Evolutionary conservation across 1,140 invertebrate species (phyloP).

Genomic region (Drosophila sp.): DNA sequence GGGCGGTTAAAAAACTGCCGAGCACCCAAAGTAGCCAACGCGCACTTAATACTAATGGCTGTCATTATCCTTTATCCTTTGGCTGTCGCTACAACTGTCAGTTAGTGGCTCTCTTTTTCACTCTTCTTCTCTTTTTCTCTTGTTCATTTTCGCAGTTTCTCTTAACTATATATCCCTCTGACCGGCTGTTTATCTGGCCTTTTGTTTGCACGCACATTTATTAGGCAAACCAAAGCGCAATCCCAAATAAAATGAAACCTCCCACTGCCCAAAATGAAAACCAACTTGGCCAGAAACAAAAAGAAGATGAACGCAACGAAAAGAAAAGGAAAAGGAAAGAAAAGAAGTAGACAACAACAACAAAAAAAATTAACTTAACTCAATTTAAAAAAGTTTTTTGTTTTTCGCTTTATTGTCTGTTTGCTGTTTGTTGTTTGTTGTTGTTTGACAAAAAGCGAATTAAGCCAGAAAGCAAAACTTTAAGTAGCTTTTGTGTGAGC

Average conservation of each 20-base stretch:
- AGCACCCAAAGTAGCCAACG: constrained; percentile 71
- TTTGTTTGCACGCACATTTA: constrained; percentile 80
- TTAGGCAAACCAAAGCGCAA: constrained; percentile 73
- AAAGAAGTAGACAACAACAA: constrained; percentile 41
- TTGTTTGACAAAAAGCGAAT: constrained; percentile 77
- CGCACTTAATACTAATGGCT: constrained; percentile 83
- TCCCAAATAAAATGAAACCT: neutral
- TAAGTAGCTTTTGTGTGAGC: constrained; percentile 77
- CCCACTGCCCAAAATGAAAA: constrained; percentile 8
- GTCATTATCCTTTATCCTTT: constrained; percentile 82
- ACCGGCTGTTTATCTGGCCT: constrained; percentile 65
- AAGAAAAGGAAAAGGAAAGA: constrained; percentile 19
- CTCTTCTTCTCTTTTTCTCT: neutral
- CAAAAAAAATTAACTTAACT: constrained; percentile 68
- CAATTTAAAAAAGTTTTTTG: constrained; percentile 75
- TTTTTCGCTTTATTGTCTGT: constrained; percentile 50
- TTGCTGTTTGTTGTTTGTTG: constrained; percentile 61
- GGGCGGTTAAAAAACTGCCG: constrained; percentile 39
- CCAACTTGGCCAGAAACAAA: constrained; percentile 24
- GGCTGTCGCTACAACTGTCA: constrained; percentile 77
- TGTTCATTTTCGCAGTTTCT: constrained; percentile 12
- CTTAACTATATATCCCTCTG: neutral
- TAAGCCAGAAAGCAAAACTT: constrained; percentile 72
- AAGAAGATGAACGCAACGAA: constrained; percentile 15
- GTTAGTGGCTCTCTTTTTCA: constrained; percentile 13